A percentile compares a stretch with the other conserved stretches of the same genome.
phyloP scores from a whole-genome alignment of 1,140 invertebrate genomes.

The Aphelinus atriplicis region DNA sequence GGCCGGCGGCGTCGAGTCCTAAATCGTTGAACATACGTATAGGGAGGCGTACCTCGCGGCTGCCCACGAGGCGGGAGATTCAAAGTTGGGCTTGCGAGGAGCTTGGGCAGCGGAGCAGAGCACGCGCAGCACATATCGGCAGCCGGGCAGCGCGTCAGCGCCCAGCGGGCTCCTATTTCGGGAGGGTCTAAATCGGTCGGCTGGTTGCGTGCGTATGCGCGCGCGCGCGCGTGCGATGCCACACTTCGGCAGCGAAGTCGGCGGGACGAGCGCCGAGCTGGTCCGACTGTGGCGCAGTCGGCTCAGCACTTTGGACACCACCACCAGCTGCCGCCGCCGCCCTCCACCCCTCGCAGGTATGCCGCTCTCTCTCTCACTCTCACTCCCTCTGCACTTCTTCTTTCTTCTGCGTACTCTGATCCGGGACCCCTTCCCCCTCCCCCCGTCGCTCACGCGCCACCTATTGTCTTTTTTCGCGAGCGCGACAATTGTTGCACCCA shows the following conservation, averaged over 20 bases:
- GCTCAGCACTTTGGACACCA: constrained; percentile 51
- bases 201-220: constrained; percentile 51
- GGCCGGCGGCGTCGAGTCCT: no score
- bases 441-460: not conserved
- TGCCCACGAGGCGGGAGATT: not conserved
- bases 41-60: no score
- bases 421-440: no score
- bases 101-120: no score
- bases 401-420: no score
- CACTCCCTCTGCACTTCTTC: not conserved
- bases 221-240: constrained; percentile 57
- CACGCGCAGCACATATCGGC: no score
- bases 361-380: constrained; percentile 30
- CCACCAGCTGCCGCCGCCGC: constrained; percentile 35
- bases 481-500: not conserved
- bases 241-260: constrained; percentile 51
- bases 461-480: not conserved
- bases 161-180: constrained; percentile 54
- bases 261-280: constrained; percentile 46
- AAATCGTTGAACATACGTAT: no score
- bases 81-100: not conserved
- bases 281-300: constrained; percentile 53
- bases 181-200: constrained; percentile 40
- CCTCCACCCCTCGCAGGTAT: constrained; percentile 56
- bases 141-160: no score